Conservation (phyloP, 1,140 invertebrate species). For the Formica selysi region DNA sequence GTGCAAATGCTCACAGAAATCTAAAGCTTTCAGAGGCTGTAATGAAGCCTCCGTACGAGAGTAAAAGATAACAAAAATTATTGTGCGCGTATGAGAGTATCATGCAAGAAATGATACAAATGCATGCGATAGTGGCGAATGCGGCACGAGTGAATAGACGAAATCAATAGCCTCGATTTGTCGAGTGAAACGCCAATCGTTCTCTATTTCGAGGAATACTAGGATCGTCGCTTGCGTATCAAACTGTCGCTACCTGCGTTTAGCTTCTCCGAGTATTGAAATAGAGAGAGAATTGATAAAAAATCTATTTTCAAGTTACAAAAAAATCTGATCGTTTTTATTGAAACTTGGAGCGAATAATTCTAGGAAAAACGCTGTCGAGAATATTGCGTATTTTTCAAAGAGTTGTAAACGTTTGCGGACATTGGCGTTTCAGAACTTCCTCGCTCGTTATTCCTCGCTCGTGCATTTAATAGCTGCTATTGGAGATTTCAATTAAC, state of each 20-base stretch:
- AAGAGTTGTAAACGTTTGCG: conserved; percentile 11
- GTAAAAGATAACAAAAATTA: conserved; percentile 1
- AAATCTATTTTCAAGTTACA: conserved; percentile 1
- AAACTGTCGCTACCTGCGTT: neutral
- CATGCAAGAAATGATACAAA: neutral
- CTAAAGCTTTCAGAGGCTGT: neutral
- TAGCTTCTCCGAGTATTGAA: conserved; percentile 23
- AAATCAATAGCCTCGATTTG: conserved; percentile 41
- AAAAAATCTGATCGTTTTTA: conserved; percentile 8
- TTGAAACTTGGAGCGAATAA: conserved; percentile 1
- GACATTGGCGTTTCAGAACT: neutral
- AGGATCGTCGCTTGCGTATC: conserved; percentile 17
- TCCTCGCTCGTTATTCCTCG: conserved; percentile 5
- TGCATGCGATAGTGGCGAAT: neutral
- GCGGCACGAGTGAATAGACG: neutral
- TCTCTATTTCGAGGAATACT: conserved; percentile 18
- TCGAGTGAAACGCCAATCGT: conserved; percentile 28
- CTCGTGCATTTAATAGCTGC: conserved; percentile 34
- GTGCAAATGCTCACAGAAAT: no score
- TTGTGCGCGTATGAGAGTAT: neutral
- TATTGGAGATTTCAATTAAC: conserved; percentile 49
- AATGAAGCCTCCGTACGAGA: neutral
- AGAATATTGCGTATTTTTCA: neutral
- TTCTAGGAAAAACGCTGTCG: neutral
- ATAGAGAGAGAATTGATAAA: neutral